A percentile compares a stretch with the other conserved stretches of the same genome.
phyloP scores from a whole-genome alignment of 2,113 vertebrate genomes.

The Tragulus kanchil region DNA sequence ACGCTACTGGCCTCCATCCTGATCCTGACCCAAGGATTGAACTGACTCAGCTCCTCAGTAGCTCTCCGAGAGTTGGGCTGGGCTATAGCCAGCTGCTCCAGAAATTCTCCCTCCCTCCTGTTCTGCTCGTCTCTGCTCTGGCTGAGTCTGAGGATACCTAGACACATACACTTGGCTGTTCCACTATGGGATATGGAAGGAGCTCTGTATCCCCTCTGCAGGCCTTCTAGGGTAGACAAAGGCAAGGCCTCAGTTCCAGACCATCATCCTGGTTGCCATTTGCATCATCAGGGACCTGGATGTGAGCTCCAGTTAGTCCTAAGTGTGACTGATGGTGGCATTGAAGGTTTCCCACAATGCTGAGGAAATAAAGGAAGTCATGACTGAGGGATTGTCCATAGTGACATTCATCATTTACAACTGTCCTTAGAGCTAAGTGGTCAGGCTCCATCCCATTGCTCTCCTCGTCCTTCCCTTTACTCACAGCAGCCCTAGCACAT shows the following conservation, averaged over 20 bases:
- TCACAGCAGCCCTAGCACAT: background rate
- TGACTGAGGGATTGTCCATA: background rate
- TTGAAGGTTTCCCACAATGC: background rate
- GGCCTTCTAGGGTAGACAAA: background rate
- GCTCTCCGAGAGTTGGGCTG: no score
- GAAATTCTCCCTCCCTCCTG: background rate
- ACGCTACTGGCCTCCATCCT: background rate
- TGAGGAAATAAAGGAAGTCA: background rate
- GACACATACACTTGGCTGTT: background rate
- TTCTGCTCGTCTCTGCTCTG: background rate
- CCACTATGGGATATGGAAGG: background rate
- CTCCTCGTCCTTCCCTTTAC: background rate
- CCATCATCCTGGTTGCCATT: background rate
- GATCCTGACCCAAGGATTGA: background rate
- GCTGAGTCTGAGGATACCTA: background rate
- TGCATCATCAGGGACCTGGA: rapidly evolving
- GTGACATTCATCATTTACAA: background rate
- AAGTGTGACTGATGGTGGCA: background rate
- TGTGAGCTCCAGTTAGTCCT: background rate
- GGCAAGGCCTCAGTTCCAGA: background rate
- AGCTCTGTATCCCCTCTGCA: background rate
- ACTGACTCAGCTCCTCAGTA: background rate
- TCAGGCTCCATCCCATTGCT: background rate
- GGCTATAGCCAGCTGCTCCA: background rate
- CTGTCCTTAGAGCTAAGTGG: background rate